Conservation (phyloP, 2,113 vertebrate species). For the Ia io region DNA sequence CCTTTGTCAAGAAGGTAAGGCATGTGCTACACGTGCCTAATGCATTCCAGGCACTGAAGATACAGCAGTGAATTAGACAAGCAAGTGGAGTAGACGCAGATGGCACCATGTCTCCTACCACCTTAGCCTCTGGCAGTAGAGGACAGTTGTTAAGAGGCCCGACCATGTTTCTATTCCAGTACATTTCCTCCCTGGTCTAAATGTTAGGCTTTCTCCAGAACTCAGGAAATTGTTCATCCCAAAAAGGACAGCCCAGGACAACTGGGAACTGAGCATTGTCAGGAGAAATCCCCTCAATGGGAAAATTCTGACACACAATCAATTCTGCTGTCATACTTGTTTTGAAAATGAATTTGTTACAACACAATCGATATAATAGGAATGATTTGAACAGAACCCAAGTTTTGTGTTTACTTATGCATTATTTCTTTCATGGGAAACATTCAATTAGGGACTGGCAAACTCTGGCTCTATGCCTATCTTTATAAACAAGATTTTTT, state of each 20-base stretch:
- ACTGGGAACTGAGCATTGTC: not conserved
- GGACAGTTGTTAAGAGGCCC: not conserved
- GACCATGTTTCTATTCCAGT: not conserved
- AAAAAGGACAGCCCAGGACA: not conserved
- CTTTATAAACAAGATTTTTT: not conserved
- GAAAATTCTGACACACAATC: not conserved
- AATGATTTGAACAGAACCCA: not conserved
- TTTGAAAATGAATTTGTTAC: constrained; percentile 2
- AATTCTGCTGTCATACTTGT: not conserved
- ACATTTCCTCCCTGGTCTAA: not conserved
- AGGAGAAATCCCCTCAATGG: not conserved
- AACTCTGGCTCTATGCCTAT: not conserved
- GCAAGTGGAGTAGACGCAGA: not conserved
- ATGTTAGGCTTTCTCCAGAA: not conserved
- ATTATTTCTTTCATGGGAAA: not conserved
- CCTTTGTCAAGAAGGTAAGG: not conserved
- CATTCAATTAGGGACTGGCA: not conserved
- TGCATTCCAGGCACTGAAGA: not conserved
- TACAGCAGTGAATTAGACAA: not conserved
- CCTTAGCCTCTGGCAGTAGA: not conserved
- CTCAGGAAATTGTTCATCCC: not conserved
- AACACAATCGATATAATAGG: not conserved
- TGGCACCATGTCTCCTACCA: not conserved
- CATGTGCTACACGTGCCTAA: not conserved
- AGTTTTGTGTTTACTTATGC: not conserved